A percentile compares a stretch with the other conserved stretches of the same genome.
These are phyloP conservation scores for Rhinoraja longicauda DNA, from an alignment of 2,797 vertebrate species.

Conservation along the genomic window DNA sequence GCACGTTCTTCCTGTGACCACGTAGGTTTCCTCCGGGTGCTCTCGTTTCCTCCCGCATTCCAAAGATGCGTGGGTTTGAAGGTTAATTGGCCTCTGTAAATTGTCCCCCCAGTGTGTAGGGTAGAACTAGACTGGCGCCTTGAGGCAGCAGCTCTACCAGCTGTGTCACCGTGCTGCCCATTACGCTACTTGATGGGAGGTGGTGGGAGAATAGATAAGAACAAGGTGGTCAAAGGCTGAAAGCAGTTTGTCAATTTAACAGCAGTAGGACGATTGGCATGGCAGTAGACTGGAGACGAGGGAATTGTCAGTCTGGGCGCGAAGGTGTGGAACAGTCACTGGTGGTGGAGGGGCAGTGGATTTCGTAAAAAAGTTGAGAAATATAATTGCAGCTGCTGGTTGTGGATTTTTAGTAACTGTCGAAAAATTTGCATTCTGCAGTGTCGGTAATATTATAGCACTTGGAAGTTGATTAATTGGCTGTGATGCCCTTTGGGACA, in stretches of 20 bases:
- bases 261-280: not conserved
- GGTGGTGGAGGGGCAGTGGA: not conserved
- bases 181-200: not conserved
- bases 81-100: too few species aligned
- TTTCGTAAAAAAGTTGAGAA: not conserved
- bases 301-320: not conserved
- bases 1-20: too few species aligned
- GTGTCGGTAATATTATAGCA: not conserved
- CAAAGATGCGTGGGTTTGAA: too few species aligned
- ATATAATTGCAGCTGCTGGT: not conserved
- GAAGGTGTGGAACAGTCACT: not conserved
- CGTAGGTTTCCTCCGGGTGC: too few species aligned
- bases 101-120: too few species aligned
- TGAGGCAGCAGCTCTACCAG: too few species aligned
- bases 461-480: not conserved
- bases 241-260: not conserved
- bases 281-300: not conserved
- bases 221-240: not conserved
- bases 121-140: too few species aligned
- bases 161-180: too few species aligned
- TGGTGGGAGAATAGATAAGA: not conserved
- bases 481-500: not conserved
- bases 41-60: too few species aligned
- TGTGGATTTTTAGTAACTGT: not conserved
- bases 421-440: not conserved